Evolutionary conservation across 2,888 invertebrate genomes (phyloP).

Genomic region (Cinara cedri): DNA sequence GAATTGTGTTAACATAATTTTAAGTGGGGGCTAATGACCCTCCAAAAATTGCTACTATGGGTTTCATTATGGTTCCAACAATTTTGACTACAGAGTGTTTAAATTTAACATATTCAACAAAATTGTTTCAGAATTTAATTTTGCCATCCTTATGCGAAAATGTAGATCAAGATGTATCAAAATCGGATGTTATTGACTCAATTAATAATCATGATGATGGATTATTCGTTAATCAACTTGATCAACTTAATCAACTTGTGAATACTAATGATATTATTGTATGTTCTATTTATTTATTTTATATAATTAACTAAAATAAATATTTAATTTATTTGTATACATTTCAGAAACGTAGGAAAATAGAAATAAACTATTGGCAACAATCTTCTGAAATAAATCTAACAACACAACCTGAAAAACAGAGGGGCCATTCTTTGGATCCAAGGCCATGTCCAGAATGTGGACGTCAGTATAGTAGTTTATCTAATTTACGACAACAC

Average conservation of each 20-base stretch:
- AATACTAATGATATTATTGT: conserved; percentile 47
- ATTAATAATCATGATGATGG: conserved; percentile 44
- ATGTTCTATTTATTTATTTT: neutral
- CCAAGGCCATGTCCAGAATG: conserved; percentile 71
- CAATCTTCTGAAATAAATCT: conserved; percentile 30
- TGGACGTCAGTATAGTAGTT: conserved; percentile 71
- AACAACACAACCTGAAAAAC: conserved; percentile 30
- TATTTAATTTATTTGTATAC: conserved; percentile 25
- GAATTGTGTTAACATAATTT: too few species aligned
- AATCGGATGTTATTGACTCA: conserved; percentile 43
- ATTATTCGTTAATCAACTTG: conserved; percentile 46
- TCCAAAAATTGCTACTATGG: too few species aligned
- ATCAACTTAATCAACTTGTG: conserved; percentile 50
- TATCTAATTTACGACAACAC: conserved; percentile 71
- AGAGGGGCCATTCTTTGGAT: conserved; percentile 66
- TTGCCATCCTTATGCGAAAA: conserved; percentile 39
- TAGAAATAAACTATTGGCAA: conserved; percentile 48
- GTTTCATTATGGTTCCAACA: neutral
- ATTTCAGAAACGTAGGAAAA: conserved; percentile 43
- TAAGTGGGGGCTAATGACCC: too few species aligned
- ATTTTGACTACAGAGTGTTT: neutral
- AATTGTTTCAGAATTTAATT: conserved; percentile 41
- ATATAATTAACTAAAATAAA: neutral
- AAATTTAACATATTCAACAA: neutral
- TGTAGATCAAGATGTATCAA: conserved; percentile 46